phyloP scores from a whole-genome alignment of 53 echinoderm and acorn worm species.

The Holothuria scabra region DNA sequence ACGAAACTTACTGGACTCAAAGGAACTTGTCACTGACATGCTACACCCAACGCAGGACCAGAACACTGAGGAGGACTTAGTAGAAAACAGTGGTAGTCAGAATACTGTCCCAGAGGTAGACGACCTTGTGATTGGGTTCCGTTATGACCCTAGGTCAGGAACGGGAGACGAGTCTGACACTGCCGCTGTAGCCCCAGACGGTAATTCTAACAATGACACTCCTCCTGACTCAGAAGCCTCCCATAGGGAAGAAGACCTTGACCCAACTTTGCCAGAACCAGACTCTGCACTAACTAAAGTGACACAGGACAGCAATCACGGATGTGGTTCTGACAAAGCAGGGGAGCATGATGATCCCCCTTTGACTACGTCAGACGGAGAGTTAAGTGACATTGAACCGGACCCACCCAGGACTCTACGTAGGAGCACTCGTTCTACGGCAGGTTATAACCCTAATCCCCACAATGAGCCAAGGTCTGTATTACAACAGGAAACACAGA shows the following conservation, averaged over 20 bases:
- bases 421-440: constrained; percentile 7
- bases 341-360: constrained; percentile 39
- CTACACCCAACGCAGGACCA: not conserved
- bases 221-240: not conserved
- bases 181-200: not conserved
- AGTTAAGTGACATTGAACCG: not conserved
- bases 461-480: constrained; percentile 34
- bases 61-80: not conserved
- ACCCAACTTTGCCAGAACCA: too few relatives aligned
- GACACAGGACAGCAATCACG: too few relatives aligned
- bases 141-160: too few relatives aligned
- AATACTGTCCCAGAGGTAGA: not conserved
- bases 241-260: not conserved
- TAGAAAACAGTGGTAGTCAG: not conserved
- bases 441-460: constrained; percentile 29
- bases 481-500: constrained; percentile 7
- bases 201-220: not conserved
- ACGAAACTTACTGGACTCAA: constrained; percentile 58
- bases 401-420: not conserved
- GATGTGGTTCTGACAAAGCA: constrained; percentile 59
- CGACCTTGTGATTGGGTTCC: not conserved
- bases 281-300: too few relatives aligned
- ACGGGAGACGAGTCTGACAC: not conserved
- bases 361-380: not conserved
- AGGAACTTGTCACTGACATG: constrained; percentile 46